phyloP scores from a whole-genome alignment of 1,140 invertebrate genomes.

The Procambarus clarkii region DNA sequence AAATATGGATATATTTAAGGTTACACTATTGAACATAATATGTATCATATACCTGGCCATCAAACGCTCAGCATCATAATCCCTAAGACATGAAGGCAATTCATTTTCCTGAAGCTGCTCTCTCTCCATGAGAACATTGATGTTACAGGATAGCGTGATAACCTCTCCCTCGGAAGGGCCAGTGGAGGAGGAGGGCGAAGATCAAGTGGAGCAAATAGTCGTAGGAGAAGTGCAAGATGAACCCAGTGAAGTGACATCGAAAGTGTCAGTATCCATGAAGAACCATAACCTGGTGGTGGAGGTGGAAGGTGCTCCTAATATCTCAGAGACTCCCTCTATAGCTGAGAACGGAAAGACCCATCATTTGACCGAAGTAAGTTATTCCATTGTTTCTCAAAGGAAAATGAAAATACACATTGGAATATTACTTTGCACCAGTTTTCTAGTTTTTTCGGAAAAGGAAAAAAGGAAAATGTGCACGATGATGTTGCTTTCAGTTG shows the following conservation, averaged over 20 bases:
- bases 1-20: not conserved
- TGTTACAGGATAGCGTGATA: conserved; percentile 57
- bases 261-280: conserved; percentile 67
- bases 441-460: too few relatives aligned
- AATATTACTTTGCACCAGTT: too few relatives aligned
- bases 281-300: conserved; percentile 65
- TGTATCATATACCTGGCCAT: not conserved
- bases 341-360: conserved; percentile 58
- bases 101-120: not conserved
- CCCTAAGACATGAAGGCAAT: not conserved
- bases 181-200: conserved; percentile 53
- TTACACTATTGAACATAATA: not conserved
- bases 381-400: too few relatives aligned
- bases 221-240: conserved; percentile 51
- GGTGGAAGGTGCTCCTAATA: conserved; percentile 55
- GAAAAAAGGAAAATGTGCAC: too few relatives aligned
- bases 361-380: conserved; percentile 50
- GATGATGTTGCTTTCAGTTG: too few relatives aligned
- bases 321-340: conserved; percentile 34
- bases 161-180: conserved; percentile 59
- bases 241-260: conserved; percentile 43
- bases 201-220: conserved; percentile 48
- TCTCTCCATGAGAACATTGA: conserved; percentile 7
- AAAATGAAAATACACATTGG: too few relatives aligned
- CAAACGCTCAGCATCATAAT: not conserved